Percentiles rank a stretch among this genome's conserved stretches.
Conservation (phyloP, 2,888 invertebrate genomes). For the Tuta absoluta region DNA sequence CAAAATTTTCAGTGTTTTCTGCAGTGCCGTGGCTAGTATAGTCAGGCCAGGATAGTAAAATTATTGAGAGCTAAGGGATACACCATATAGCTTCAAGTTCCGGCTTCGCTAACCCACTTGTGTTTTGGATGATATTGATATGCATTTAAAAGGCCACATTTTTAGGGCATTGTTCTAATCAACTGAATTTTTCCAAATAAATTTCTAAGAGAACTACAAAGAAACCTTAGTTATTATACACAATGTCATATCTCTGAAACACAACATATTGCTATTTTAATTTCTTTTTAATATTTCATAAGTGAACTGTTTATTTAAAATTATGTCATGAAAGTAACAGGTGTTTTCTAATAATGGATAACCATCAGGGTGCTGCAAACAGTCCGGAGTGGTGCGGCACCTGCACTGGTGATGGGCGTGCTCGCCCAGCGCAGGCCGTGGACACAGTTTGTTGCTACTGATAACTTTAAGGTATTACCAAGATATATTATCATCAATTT, state of each 20-base stretch:
- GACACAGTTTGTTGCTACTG: slow-evolving; percentile 86
- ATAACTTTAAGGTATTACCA: slow-evolving; percentile 81
- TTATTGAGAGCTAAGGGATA: background rate
- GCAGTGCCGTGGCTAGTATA: too few species aligned
- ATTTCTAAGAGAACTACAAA: too few species aligned
- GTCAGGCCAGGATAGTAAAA: background rate
- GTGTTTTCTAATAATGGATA: background rate
- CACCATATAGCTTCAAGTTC: background rate
- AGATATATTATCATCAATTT: too few species aligned
- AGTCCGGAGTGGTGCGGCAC: slow-evolving; percentile 68
- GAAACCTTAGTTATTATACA: background rate
- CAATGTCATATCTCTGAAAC: background rate
- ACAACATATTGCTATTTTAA: too few species aligned
- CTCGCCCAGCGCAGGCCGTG: slow-evolving; percentile 84
- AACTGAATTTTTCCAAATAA: too few species aligned
- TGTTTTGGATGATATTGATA: too few species aligned
- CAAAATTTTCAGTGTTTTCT: too few species aligned
- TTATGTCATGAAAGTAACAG: too few species aligned
- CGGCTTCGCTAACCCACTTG: background rate
- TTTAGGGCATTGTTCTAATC: too few species aligned
- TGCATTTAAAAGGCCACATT: too few species aligned
- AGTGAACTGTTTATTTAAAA: too few species aligned
- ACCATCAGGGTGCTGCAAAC: slow-evolving; percentile 64
- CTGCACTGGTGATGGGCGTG: slow-evolving; percentile 68
- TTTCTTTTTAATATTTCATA: too few species aligned